These are phyloP conservation scores for Acheta domesticus DNA, from an alignment of 2,888 invertebrate genomes.

Conservation along the genomic window DNA sequence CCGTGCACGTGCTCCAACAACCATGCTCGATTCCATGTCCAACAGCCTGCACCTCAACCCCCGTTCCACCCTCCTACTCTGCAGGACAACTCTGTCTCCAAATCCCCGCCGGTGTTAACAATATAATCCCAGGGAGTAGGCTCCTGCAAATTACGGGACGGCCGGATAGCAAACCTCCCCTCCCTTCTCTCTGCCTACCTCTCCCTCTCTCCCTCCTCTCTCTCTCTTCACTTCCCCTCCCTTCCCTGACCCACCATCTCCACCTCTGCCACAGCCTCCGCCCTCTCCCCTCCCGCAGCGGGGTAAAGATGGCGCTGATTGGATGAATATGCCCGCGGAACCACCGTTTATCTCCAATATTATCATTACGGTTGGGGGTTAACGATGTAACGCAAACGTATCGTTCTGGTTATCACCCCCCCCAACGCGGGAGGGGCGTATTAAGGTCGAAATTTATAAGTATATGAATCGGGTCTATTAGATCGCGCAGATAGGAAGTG, in stretches of 20 bases:
- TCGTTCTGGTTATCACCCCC: background rate
- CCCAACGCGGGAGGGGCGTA: background rate
- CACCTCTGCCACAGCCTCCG: background rate
- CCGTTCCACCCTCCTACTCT: background rate
- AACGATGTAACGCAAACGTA: slow-evolving; percentile 10
- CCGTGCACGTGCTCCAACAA: too few species aligned
- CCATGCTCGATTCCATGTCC: too few species aligned
- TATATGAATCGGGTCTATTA: slow-evolving; percentile 18
- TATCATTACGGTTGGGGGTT: background rate
- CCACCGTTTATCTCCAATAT: slow-evolving; percentile 6
- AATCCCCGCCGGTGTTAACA: background rate
- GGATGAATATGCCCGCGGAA: background rate
- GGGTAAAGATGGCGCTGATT: background rate
- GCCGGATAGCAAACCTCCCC: background rate
- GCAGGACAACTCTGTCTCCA: background rate
- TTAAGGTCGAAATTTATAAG: slow-evolving; percentile 3
- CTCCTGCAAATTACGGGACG: background rate
- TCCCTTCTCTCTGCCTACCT: too few species aligned
- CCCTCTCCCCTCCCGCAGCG: background rate
- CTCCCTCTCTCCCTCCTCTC: too few species aligned
- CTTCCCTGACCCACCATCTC: too few species aligned
- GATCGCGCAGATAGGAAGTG: background rate
- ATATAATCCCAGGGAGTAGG: background rate
- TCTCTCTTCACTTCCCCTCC: too few species aligned
- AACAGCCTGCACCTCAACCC: too few species aligned